phyloP scores from a whole-genome alignment of 2,113 vertebrate species.

The Mugil cephalus region DNA sequence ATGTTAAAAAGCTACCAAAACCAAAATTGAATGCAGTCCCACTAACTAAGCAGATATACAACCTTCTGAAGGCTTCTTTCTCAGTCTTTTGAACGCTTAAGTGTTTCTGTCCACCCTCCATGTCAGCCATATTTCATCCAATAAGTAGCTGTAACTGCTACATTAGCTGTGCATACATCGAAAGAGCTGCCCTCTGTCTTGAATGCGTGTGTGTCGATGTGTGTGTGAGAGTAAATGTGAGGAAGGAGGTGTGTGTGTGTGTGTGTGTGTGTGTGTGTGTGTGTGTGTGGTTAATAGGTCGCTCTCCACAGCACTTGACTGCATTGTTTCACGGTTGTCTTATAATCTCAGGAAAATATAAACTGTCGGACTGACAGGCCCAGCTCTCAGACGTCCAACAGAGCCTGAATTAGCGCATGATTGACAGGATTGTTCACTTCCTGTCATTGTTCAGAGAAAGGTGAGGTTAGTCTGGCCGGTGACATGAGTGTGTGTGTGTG shows the following conservation, averaged over 20 bases:
- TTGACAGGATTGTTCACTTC: slow-evolving; percentile 56
- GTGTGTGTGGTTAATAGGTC: slow-evolving; percentile 47
- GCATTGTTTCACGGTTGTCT: slow-evolving; percentile 61
- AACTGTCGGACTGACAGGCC: slow-evolving; percentile 47
- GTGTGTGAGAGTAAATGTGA: background rate
- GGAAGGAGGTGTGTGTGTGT: background rate
- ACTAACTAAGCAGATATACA: background rate
- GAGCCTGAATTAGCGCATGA: slow-evolving; percentile 60
- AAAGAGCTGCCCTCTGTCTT: slow-evolving; percentile 53
- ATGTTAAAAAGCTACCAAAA: background rate
- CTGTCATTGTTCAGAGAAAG: slow-evolving; percentile 30
- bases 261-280: slow-evolving; percentile 18
- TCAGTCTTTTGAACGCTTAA: background rate
- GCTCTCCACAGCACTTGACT: slow-evolving; percentile 41
- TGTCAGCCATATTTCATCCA: slow-evolving; percentile 73
- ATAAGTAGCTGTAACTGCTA: slow-evolving; percentile 78
- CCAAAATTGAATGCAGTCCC: background rate
- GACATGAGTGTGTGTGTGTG: slow-evolving; percentile 15
- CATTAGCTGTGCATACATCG: slow-evolving; percentile 74
- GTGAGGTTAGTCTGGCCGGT: slow-evolving; percentile 25
- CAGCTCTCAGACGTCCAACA: slow-evolving; percentile 22
- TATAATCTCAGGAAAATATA: slow-evolving; percentile 32
- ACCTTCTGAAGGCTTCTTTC: background rate
- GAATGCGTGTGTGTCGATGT: slow-evolving; percentile 14
- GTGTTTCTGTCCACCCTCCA: slow-evolving; percentile 44